These are phyloP conservation scores for Enteromius paludinosus DNA, from an alignment of 2,797 vertebrate genomes.

Conservation along the genomic window DNA sequence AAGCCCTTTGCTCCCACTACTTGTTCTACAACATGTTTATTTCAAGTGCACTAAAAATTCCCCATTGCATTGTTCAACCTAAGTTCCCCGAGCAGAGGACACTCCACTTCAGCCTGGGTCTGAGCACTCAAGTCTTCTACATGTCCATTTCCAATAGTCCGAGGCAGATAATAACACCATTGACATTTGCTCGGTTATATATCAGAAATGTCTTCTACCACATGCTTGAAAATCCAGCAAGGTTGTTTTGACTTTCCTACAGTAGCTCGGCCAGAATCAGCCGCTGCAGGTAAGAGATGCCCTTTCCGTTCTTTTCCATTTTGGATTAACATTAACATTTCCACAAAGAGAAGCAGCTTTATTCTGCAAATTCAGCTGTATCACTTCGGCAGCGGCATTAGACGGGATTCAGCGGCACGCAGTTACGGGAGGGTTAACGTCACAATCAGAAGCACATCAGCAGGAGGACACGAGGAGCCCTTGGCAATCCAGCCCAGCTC, in stretches of 20 bases:
- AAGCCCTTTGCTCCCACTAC: conserved; percentile 28
- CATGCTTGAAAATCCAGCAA: conserved; percentile 18
- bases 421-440: conserved; percentile 57
- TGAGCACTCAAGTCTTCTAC: conserved; percentile 39
- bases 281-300: conserved; percentile 18
- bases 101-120: conserved; percentile 46
- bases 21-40: conserved; percentile 37
- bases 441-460: conserved; percentile 65
- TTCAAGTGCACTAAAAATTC: conserved; percentile 37
- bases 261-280: not conserved
- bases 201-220: conserved; percentile 7
- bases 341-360: not conserved
- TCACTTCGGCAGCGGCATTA: not conserved
- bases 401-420: conserved; percentile 2
- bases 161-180: conserved; percentile 23
- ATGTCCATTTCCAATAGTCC: conserved; percentile 35
- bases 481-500: conserved; percentile 55
- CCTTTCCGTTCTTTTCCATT: conserved; percentile 4
- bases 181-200: conserved; percentile 42
- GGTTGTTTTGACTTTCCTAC: not conserved
- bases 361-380: not conserved
- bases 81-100: conserved; percentile 36
- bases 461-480: conserved; percentile 57
- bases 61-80: conserved; percentile 31
- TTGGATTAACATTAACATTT: not conserved